phyloP scores from a whole-genome alignment of 2,888 invertebrate genomes.

The Ellobium chinense region DNA sequence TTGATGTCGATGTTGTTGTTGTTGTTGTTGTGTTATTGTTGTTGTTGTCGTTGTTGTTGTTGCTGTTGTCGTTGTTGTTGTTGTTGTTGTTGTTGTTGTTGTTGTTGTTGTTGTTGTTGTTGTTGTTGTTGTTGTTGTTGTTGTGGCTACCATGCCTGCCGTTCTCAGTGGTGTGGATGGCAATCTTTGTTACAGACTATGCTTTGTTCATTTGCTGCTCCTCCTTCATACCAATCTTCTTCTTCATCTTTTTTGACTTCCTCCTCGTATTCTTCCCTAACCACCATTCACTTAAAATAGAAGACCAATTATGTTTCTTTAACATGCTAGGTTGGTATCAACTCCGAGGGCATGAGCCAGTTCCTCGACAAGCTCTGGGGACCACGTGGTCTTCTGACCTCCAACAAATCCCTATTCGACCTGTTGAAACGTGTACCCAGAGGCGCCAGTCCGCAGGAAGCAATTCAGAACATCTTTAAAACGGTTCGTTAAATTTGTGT shows the following conservation, averaged over 20 bases:
- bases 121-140: not conserved
- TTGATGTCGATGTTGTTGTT: not conserved
- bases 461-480: constrained; percentile 12
- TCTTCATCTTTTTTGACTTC: too few species aligned
- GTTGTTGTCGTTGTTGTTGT: not conserved
- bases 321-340: constrained; percentile 18
- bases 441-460: not conserved
- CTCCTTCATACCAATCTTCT: too few species aligned
- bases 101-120: not conserved
- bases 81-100: not conserved
- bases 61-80: not conserved
- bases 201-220: too few species aligned
- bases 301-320: too few species aligned
- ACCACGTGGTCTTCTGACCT: not conserved
- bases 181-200: not conserved
- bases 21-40: too few species aligned
- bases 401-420: constrained; percentile 3
- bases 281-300: too few species aligned
- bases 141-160: too few species aligned
- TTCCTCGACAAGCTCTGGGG: not conserved
- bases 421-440: not conserved
- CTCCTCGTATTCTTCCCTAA: too few species aligned
- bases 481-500: not conserved
- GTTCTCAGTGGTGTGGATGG: not conserved
- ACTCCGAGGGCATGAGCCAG: not conserved